Evolutionary conservation across 1,140 invertebrate species (phyloP).

Genomic region (Drosophila serrata): DNA sequence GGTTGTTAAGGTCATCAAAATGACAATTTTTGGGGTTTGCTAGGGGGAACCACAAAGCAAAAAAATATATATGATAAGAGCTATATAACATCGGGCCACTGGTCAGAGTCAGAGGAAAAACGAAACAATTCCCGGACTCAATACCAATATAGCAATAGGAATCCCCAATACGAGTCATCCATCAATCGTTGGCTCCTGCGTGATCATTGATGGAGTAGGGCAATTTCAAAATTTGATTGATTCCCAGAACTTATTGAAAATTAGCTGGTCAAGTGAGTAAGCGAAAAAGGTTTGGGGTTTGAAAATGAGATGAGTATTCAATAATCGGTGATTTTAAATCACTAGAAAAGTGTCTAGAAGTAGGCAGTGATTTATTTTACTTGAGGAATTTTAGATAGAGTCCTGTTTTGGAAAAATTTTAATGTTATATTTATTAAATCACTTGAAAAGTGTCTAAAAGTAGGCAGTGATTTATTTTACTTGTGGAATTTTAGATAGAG

Average conservation of each 20-base stretch:
- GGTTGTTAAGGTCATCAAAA: conserved; percentile 55
- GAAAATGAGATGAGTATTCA: conserved; percentile 23
- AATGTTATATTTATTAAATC: too few species aligned
- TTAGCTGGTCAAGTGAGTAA: conserved; percentile 35
- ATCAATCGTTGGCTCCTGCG: conserved; percentile 16
- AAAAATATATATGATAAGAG: conserved; percentile 29
- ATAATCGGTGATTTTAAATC: conserved; percentile 6
- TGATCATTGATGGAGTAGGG: conserved; percentile 31
- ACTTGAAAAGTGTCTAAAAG: neutral
- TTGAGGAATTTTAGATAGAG: too few species aligned
- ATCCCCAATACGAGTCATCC: conserved; percentile 21
- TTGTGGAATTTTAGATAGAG: too few species aligned
- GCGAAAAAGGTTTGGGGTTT: neutral
- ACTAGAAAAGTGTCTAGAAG: neutral
- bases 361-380: conserved; percentile 1
- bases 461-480: conserved; percentile 1
- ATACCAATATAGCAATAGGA: conserved; percentile 12
- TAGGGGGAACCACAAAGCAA: conserved; percentile 5
- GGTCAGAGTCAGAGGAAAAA: conserved; percentile 30
- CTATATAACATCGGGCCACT: conserved; percentile 21
- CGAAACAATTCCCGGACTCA: conserved; percentile 18
- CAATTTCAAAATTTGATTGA: conserved; percentile 41
- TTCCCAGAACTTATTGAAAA: conserved; percentile 40
- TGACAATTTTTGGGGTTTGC: conserved; percentile 36
- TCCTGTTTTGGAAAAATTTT: too few species aligned